Percentiles rank a stretch among this genome's conserved stretches.
phyloP scores from a whole-genome alignment of 2,797 vertebrate genomes.

The Rhincodon typus region DNA sequence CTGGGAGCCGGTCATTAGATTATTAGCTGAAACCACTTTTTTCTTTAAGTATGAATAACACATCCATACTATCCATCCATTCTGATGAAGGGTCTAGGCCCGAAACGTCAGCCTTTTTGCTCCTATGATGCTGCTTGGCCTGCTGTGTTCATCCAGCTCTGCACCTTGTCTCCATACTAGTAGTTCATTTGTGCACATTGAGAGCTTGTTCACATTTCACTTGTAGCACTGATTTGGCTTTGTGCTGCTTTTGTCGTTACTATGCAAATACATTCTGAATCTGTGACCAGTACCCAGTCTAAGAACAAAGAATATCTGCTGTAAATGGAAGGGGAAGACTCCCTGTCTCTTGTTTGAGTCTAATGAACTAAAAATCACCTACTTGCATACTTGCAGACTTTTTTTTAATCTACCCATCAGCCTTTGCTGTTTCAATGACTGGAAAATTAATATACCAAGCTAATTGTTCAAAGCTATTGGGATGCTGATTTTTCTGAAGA shows the following conservation, averaged over 20 bases:
- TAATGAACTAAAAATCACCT: background rate
- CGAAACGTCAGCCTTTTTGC: too few species aligned
- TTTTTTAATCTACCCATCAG: background rate
- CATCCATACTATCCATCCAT: background rate
- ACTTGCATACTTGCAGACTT: background rate
- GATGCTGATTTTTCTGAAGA: background rate
- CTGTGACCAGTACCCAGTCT: background rate
- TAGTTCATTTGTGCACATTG: background rate
- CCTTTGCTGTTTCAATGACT: background rate
- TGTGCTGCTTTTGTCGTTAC: background rate
- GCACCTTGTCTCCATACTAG: background rate
- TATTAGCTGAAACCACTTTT: background rate
- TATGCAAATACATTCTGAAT: background rate
- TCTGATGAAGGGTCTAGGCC: too few species aligned
- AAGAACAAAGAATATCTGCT: background rate
- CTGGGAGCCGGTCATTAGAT: background rate
- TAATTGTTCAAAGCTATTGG: background rate
- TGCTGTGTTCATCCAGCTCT: too few species aligned
- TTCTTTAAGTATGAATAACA: background rate
- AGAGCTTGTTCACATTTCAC: background rate
- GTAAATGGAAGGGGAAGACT: background rate
- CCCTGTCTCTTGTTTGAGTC: background rate
- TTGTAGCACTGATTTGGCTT: background rate
- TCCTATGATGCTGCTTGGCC: too few species aligned
- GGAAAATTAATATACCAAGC: background rate